These are phyloP conservation scores for Strigamia transsilvanica DNA, from an alignment of 2,888 invertebrate species.

Conservation along the genomic window DNA sequence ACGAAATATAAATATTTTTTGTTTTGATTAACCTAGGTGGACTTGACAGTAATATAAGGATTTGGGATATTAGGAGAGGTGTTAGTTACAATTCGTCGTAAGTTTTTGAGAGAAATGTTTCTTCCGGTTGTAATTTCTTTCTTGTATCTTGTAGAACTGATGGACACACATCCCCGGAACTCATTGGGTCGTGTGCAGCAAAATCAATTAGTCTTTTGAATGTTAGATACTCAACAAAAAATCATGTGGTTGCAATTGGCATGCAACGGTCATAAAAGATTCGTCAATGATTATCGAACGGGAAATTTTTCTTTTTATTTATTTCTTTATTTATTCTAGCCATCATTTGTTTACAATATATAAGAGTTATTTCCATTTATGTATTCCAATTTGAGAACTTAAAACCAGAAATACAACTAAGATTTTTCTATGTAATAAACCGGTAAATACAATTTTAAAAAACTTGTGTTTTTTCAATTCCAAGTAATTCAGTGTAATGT, in stretches of 20 bases:
- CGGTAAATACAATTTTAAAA: too few relatives aligned
- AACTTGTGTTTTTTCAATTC: too few relatives aligned
- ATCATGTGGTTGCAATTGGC: conserved; percentile 54
- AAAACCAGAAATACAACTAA: too few relatives aligned
- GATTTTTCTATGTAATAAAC: too few relatives aligned
- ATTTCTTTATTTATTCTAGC: too few relatives aligned
- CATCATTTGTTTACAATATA: too few relatives aligned
- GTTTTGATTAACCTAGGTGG: conserved; percentile 61
- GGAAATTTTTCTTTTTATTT: too few relatives aligned
- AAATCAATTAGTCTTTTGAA: conserved; percentile 53
- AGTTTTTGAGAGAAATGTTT: background rate
- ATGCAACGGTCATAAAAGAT: conserved; percentile 17
- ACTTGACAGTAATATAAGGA: conserved; percentile 72
- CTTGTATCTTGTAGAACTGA: conserved; percentile 37
- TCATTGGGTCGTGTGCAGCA: conserved; percentile 53
- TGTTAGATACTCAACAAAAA: conserved; percentile 54
- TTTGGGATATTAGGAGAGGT: conserved; percentile 69
- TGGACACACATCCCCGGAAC: conserved; percentile 55
- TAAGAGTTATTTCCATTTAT: too few relatives aligned
- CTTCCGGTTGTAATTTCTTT: background rate
- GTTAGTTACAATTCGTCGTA: conserved; percentile 52
- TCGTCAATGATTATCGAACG: background rate
- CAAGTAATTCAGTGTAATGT: too few relatives aligned
- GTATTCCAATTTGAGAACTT: too few relatives aligned
- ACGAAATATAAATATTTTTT: too few relatives aligned